A percentile compares a stretch with the other conserved stretches of the same genome.
Evolutionary conservation across 2,113 vertebrate genomes (phyloP).

Genomic region (Neogobius melanostomus): DNA sequence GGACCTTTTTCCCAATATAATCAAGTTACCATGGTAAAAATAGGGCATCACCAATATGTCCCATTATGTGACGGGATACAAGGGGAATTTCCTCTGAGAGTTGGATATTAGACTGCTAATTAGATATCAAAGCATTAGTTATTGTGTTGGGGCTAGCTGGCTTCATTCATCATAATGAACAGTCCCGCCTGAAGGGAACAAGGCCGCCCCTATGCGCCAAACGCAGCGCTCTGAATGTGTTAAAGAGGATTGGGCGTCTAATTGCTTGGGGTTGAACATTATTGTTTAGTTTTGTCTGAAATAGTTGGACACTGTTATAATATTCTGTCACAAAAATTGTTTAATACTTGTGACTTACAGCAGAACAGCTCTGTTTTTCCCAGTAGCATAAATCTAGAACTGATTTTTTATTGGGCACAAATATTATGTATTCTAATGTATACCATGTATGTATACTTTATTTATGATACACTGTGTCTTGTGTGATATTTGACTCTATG

Average conservation of each 20-base stretch:
- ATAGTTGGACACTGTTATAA: not conserved
- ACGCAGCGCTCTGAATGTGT: conserved; percentile 34
- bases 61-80: conserved; percentile 30
- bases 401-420: too few relatives aligned
- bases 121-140: conserved; percentile 67
- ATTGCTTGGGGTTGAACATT: conserved; percentile 42
- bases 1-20: conserved; percentile 23
- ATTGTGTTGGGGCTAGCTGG: conserved; percentile 55
- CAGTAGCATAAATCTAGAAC: too few relatives aligned
- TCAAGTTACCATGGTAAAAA: conserved; percentile 43
- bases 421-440: not conserved
- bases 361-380: not conserved
- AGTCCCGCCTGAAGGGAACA: conserved; percentile 36
- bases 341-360: not conserved
- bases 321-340: not conserved
- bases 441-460: not conserved
- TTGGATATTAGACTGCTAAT: conserved; percentile 67
- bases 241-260: conserved; percentile 11
- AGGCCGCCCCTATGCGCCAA: conserved; percentile 44
- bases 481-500: conserved; percentile 3
- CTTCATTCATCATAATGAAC: conserved; percentile 60
- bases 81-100: conserved; percentile 62
- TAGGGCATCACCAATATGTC: conserved; percentile 48
- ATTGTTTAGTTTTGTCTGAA: conserved; percentile 19
- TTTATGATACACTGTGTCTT: not conserved